Conservation (phyloP, 2,888 invertebrate genomes). For the Caenorhabditis becei region DNA sequence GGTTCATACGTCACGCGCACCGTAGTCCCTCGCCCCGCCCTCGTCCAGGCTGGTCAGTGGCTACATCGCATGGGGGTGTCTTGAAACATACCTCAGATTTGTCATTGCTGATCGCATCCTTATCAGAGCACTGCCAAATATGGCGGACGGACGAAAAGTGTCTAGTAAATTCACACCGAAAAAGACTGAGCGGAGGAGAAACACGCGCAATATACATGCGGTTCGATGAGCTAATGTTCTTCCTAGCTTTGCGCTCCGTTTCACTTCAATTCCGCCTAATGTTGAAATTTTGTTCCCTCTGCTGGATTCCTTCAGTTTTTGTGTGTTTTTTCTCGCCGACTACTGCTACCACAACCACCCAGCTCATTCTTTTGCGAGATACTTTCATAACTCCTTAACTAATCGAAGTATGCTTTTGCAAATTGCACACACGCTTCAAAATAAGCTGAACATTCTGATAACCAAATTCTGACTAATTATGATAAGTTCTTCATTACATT, state of each 20-base stretch:
- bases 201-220: constrained; percentile 62
- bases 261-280: constrained; percentile 65
- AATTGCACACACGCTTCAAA: too few relatives aligned
- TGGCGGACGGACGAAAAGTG: constrained; percentile 10
- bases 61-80: constrained; percentile 29
- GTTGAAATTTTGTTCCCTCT: constrained; percentile 54
- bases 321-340: constrained; percentile 40
- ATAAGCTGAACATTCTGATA: background rate
- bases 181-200: constrained; percentile 55
- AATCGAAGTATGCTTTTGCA: too few relatives aligned
- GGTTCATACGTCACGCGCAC: constrained; percentile 59
- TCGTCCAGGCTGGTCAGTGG: constrained; percentile 49
- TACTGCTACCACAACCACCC: background rate
- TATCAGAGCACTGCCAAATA: constrained; percentile 20
- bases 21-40: constrained; percentile 59
- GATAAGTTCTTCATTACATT: too few relatives aligned
- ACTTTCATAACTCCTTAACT: background rate
- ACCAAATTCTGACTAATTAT: too few relatives aligned
- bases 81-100: constrained; percentile 53
- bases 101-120: constrained; percentile 7
- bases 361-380: background rate
- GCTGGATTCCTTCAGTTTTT: constrained; percentile 49
- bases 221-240: constrained; percentile 66
- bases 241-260: constrained; percentile 64
- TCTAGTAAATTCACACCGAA: constrained; percentile 55